phyloP scores from a whole-genome alignment of 2,797 vertebrate genomes.

The Acanthornis magna region DNA sequence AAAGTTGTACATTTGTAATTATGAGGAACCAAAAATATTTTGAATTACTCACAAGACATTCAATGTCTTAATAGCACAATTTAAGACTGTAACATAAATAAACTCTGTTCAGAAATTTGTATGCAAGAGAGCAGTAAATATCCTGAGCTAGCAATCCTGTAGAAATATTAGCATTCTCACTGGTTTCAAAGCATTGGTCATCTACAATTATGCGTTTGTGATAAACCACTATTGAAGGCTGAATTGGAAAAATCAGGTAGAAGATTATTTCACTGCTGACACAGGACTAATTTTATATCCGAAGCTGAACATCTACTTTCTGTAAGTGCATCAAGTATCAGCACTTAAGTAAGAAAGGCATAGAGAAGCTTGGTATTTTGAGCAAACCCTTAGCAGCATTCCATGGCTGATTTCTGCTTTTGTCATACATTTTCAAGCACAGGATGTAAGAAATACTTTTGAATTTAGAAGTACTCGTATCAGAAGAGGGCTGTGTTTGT shows the following conservation, averaged over 20 bases:
- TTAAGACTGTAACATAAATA: background rate
- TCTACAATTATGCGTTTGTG: background rate
- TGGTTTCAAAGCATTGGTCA: background rate
- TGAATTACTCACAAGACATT: background rate
- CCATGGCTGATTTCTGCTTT: background rate
- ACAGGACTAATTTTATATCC: background rate
- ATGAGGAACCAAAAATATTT: background rate
- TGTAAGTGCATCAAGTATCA: background rate
- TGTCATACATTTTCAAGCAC: background rate
- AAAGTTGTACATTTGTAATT: background rate
- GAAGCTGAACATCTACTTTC: background rate
- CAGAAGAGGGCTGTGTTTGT: background rate
- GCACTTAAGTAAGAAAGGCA: background rate
- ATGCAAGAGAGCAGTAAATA: background rate
- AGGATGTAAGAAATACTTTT: background rate
- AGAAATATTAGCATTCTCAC: background rate
- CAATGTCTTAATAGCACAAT: background rate
- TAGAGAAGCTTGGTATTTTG: background rate
- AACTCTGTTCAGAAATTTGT: background rate
- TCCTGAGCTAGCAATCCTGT: background rate
- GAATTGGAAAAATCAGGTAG: background rate
- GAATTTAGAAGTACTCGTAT: background rate
- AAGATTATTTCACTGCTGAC: background rate
- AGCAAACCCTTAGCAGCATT: background rate
- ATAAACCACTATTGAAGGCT: background rate